Evolutionary conservation across 2,888 invertebrate genomes (phyloP), one percentile per base, ranked within the genome.

Genomic region (Mystacides longicornis): DNA sequence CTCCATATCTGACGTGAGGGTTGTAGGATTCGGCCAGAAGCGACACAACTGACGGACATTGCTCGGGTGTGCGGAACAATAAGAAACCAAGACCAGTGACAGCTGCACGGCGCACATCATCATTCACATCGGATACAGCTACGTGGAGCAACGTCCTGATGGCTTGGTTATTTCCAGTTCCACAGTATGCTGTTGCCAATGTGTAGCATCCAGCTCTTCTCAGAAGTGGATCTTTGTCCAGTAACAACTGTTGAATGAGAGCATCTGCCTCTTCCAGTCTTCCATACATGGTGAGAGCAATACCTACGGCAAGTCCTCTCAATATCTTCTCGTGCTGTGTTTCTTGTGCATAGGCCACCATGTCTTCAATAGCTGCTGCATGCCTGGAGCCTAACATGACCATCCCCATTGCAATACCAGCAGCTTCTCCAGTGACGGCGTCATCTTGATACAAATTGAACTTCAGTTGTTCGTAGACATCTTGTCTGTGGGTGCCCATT

Each of bases 321-420:
- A 98, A 79, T 67, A 99, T 99, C 74, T 99, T 99, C 70, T 99
- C 99, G 69, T 99, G 99, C 69, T 94, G 93, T 45, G 95, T 95
- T 69, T 96, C 95, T 71, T 92, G 90, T 16, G 93, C 93, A 69
- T 91, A 92, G 1, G 93, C 89, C 47, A 93, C 92, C 94, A 96
- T 95, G 68, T 95, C 94, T 70, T 92, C 88, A 62, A 95, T 92
- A 2, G 93, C 90, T 59, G 86, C 83, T 0, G 88, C 83, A 66
- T 91, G 85, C 68, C 95, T 90, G 0, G 97, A 96, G 1, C 98
- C 99, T 64, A 98, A 75, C 98, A 98, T 98, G 0, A 98, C 96
- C 83, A 99, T 88, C 48, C 99, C 99, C 96, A 99, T 98, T 1
- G 96, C 95, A 63, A 99, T 90, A 59, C 97, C 98, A 23, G 99